Percentiles rank a stretch among this genome's conserved stretches.
These are phyloP conservation scores for Chloroclysta siterata DNA, from an alignment of 2,888 invertebrate genomes.

Conservation along the genomic window DNA sequence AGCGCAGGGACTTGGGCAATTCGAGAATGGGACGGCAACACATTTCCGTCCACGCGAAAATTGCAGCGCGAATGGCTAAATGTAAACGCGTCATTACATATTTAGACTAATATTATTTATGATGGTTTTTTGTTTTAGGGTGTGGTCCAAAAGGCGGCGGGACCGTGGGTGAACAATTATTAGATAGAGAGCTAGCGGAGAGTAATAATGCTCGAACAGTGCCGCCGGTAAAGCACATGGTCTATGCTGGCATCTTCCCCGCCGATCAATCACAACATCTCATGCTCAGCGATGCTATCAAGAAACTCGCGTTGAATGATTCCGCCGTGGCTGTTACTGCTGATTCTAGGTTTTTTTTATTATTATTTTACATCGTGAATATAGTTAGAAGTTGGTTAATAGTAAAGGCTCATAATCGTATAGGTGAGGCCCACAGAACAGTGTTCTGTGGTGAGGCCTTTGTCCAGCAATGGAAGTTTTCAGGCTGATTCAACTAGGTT, in stretches of 20 bases:
- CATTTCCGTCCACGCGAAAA: too few species aligned
- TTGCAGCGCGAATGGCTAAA: too few species aligned
- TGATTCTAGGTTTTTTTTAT: conserved; percentile 88
- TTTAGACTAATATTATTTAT: too few species aligned
- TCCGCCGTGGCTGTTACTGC: conserved; percentile 92
- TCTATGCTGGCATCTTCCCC: conserved; percentile 90
- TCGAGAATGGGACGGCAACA: too few species aligned
- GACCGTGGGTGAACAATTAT: conserved; percentile 72
- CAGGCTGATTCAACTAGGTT: too few species aligned
- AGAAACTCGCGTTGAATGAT: conserved; percentile 97
- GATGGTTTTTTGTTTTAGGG: conserved; percentile 56
- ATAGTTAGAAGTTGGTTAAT: too few species aligned
- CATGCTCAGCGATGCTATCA: conserved; percentile 91
- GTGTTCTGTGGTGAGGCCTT: too few species aligned
- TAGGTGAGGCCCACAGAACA: too few species aligned
- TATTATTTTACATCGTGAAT: not conserved
- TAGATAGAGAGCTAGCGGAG: conserved; percentile 62
- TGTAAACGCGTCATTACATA: too few species aligned
- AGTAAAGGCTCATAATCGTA: too few species aligned
- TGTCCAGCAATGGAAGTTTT: too few species aligned
- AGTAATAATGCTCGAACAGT: conserved; percentile 48
- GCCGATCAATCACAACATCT: conserved; percentile 94
- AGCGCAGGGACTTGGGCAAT: too few species aligned
- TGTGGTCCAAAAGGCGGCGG: conserved; percentile 79
- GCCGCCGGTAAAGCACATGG: conserved; percentile 76